These are phyloP conservation scores for Pyrocoelia pectoralis DNA, from an alignment of 2,888 invertebrate species.

Conservation along the genomic window DNA sequence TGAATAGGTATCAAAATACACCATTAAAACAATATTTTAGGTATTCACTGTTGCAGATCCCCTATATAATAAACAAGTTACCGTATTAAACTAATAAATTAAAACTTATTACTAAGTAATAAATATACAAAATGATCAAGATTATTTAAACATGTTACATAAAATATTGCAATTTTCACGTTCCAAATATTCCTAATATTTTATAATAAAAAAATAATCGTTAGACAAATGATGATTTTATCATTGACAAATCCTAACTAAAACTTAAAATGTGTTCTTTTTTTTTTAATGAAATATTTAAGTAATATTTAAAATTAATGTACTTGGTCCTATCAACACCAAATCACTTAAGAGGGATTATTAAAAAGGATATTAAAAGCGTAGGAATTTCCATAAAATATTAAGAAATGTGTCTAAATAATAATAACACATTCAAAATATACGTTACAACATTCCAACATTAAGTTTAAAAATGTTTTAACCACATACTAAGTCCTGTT, in stretches of 20 bases:
- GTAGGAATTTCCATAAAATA: not conserved
- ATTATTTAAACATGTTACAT: too few species aligned
- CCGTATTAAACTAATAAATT: too few species aligned
- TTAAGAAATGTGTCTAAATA: not conserved
- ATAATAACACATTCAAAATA: conserved; percentile 9
- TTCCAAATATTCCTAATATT: not conserved
- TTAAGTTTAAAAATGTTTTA: not conserved
- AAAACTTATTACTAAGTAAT: too few species aligned
- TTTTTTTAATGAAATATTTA: not conserved
- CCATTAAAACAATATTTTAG: too few species aligned
- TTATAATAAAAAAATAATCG: not conserved
- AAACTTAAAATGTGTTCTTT: not conserved
- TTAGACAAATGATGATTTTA: not conserved
- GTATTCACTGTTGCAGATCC: too few species aligned
- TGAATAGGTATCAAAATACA: too few species aligned
- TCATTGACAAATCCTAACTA: not conserved
- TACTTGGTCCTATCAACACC: not conserved
- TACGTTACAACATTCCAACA: conserved; percentile 10
- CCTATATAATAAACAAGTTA: too few species aligned
- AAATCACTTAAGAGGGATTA: not conserved
- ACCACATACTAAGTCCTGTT: not conserved
- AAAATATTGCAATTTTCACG: not conserved
- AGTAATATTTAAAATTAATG: not conserved
- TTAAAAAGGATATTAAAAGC: not conserved
- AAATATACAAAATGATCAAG: too few species aligned